These are phyloP conservation scores for Amphiprion clarkii DNA, from an alignment of 2,797 vertebrate genomes.

Conservation along the genomic window DNA sequence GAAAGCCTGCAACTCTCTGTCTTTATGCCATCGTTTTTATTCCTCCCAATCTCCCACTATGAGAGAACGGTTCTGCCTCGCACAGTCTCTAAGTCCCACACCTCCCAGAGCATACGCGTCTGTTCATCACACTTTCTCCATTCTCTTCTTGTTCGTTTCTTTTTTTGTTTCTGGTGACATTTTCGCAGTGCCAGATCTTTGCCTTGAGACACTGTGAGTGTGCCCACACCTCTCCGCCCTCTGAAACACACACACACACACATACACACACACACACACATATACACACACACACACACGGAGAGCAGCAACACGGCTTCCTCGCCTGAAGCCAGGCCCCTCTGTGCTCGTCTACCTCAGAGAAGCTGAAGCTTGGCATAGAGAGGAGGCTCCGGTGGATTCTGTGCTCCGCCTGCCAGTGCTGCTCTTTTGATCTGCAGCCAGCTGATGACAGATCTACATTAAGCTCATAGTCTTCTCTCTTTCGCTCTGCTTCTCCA, in stretches of 20 bases:
- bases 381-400: conserved; percentile 73
- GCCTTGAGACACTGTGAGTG: conserved; percentile 71
- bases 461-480: conserved; percentile 76
- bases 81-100: conserved; percentile 64
- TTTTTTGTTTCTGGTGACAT: conserved; percentile 75
- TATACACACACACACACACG: conserved; percentile 3
- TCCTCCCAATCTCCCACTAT: conserved; percentile 57
- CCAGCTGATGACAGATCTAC: conserved; percentile 85
- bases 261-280: no score
- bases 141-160: conserved; percentile 33
- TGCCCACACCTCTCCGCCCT: conserved; percentile 66
- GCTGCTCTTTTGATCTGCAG: conserved; percentile 81
- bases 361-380: conserved; percentile 70
- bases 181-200: conserved; percentile 78
- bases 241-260: conserved; percentile 20
- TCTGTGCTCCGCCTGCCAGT: conserved; percentile 79
- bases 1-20: conserved; percentile 39
- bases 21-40: conserved; percentile 48
- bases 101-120: conserved; percentile 65
- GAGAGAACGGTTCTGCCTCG: conserved; percentile 42
- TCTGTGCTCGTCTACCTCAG: conserved; percentile 69
- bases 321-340: conserved; percentile 69
- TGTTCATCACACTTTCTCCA: conserved; percentile 68
- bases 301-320: conserved; percentile 42
- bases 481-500: conserved; percentile 45